These are phyloP conservation scores for Delia radicum DNA, from an alignment of 1,140 invertebrate genomes.

Conservation along the genomic window DNA sequence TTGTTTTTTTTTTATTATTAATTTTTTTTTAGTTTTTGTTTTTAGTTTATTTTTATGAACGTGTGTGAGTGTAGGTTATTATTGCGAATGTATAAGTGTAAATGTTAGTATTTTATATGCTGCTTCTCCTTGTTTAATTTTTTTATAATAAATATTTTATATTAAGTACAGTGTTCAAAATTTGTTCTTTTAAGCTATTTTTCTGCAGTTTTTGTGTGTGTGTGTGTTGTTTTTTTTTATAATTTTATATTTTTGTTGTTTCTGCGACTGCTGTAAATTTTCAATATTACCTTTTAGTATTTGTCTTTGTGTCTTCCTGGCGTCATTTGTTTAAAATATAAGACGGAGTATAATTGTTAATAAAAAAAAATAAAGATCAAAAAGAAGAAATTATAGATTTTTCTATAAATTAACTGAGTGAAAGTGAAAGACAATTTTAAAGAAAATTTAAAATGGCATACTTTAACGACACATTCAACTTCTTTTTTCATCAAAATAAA, in stretches of 20 bases:
- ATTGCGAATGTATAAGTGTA: neutral
- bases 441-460: too few species aligned
- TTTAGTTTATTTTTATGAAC: conserved; percentile 8
- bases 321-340: conserved; percentile 16
- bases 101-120: neutral
- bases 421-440: neutral
- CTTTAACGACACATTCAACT: too few species aligned
- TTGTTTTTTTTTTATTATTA: conserved; percentile 7
- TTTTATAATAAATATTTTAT: neutral
- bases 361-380: neutral
- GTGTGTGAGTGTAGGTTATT: neutral
- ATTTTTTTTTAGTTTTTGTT: neutral
- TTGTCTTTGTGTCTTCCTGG: conserved; percentile 20
- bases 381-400: neutral
- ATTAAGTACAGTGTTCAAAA: conserved; percentile 24
- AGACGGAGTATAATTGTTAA: conserved; percentile 2
- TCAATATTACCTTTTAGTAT: conserved; percentile 20
- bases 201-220: neutral
- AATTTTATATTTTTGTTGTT: neutral
- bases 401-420: neutral
- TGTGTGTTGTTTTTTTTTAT: conserved; percentile 16
- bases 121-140: conserved; percentile 9
- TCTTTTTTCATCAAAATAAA: too few species aligned
- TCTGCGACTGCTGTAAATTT: conserved; percentile 5
- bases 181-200: conserved; percentile 16